A percentile compares a stretch with the other conserved stretches of the same genome.
Conservation (phyloP, 1,140 invertebrate species). For the Zaprionus davidi region DNA sequence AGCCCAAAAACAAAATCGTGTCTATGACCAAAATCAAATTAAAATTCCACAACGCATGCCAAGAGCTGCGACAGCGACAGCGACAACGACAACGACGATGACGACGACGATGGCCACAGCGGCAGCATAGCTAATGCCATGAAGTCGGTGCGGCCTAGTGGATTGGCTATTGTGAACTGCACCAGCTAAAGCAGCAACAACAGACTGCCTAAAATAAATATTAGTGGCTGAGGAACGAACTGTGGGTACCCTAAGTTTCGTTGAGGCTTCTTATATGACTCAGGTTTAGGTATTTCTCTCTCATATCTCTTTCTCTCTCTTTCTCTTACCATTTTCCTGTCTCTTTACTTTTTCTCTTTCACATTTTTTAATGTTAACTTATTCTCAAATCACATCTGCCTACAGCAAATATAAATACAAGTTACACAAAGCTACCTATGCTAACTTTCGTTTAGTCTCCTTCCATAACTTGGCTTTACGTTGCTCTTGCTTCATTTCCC, state of each 20-base stretch:
- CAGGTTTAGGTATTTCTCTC: neutral
- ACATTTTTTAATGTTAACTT: too few relatives aligned
- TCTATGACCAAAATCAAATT: slow-evolving; percentile 80
- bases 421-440: neutral
- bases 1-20: slow-evolving; percentile 75
- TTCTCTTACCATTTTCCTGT: neutral
- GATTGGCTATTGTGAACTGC: slow-evolving; percentile 43
- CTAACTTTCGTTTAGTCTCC: neutral
- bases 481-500: neutral
- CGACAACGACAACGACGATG: slow-evolving; percentile 21
- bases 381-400: too few relatives aligned
- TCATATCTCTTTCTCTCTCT: neutral
- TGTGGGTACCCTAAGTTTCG: neutral
- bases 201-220: neutral
- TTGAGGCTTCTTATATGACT: neutral
- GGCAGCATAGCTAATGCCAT: slow-evolving; percentile 74
- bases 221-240: neutral
- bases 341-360: too few relatives aligned
- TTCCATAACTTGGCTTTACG: neutral
- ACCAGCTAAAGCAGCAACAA: slow-evolving; percentile 9
- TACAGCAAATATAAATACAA: too few relatives aligned
- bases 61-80: slow-evolving; percentile 40
- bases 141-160: slow-evolving; percentile 70
- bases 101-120: slow-evolving; percentile 22
- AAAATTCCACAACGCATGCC: slow-evolving; percentile 82